Evolutionary conservation across 2,113 vertebrate genomes (phyloP).

Genomic region (Dipodomys stephensi): DNA sequence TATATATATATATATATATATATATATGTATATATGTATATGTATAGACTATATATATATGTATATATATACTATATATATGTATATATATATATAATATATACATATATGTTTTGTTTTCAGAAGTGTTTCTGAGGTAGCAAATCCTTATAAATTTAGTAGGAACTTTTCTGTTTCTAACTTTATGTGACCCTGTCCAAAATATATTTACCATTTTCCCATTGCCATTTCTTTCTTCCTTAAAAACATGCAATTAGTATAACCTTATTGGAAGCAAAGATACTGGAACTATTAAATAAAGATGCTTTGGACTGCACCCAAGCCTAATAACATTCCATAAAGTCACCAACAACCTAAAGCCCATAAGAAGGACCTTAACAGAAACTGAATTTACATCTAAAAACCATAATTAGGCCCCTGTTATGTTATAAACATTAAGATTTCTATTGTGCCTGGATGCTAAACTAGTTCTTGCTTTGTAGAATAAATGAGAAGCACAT

Average conservation of each 20-base stretch:
- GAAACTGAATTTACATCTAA: slow-evolving; percentile 54
- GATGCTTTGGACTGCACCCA: slow-evolving; percentile 13
- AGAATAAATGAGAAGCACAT: slow-evolving; percentile 58
- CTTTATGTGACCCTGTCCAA: not conserved
- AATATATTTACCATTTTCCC: slow-evolving; percentile 23
- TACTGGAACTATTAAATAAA: slow-evolving; percentile 13
- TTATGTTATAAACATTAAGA: slow-evolving; percentile 53
- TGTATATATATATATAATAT: no score
- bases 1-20: not conserved
- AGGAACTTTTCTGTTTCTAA: not conserved
- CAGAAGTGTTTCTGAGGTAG: not conserved
- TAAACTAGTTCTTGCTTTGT: slow-evolving; percentile 52
- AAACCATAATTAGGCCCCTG: slow-evolving; percentile 53
- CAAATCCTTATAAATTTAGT: not conserved
- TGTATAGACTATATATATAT: no score
- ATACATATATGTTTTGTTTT: not conserved
- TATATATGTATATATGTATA: no score
- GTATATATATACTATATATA: no score
- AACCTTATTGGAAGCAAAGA: slow-evolving; percentile 21
- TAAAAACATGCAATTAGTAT: slow-evolving; percentile 25
- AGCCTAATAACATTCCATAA: slow-evolving; percentile 40
- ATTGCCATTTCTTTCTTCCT: not conserved
- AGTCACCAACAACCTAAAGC: not conserved
- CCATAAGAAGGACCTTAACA: slow-evolving; percentile 21
- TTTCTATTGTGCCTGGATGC: slow-evolving; percentile 30